Conservation (phyloP, 1,140 invertebrate species). For the Zaprionus africanus region DNA sequence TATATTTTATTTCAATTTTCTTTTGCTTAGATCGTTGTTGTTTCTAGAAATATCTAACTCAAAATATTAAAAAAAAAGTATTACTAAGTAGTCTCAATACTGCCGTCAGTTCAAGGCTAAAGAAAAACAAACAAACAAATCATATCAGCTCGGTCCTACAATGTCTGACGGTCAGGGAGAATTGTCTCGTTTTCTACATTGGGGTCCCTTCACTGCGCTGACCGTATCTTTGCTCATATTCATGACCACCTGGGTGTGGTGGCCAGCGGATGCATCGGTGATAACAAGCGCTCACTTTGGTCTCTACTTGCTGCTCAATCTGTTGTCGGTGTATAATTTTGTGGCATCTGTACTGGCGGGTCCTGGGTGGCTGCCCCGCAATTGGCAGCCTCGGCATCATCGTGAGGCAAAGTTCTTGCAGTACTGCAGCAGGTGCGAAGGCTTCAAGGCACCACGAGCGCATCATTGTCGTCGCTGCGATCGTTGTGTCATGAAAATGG, state of each 20-base stretch:
- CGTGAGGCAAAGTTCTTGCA: constrained; percentile 87
- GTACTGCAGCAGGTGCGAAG: constrained; percentile 93
- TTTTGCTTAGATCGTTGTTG: no score
- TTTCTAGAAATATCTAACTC: no score
- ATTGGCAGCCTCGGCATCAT: constrained; percentile 29
- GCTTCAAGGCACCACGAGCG: constrained; percentile 96
- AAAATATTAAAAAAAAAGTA: no score
- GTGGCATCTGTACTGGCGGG: constrained; percentile 38
- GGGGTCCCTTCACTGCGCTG: constrained; percentile 40
- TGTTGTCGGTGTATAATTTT: constrained; percentile 35
- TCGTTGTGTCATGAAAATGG: constrained; percentile 97
- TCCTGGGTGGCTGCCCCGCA: constrained; percentile 41
- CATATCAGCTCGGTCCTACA: neutral
- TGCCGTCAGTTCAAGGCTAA: neutral
- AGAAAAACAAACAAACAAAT: neutral
- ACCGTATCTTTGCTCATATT: constrained; percentile 13
- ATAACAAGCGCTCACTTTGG: constrained; percentile 13
- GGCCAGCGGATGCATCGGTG: constrained; percentile 3
- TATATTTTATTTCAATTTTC: no score
- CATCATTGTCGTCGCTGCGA: constrained; percentile 99
- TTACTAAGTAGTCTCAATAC: neutral
- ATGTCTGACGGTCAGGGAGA: constrained; percentile 17
- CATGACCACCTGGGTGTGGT: constrained; percentile 49
- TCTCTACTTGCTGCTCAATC: constrained; percentile 30
- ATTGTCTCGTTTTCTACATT: constrained; percentile 47